Evolutionary conservation across 2,888 invertebrate species (phyloP).

Genomic region (Drosophila meridionalis): DNA sequence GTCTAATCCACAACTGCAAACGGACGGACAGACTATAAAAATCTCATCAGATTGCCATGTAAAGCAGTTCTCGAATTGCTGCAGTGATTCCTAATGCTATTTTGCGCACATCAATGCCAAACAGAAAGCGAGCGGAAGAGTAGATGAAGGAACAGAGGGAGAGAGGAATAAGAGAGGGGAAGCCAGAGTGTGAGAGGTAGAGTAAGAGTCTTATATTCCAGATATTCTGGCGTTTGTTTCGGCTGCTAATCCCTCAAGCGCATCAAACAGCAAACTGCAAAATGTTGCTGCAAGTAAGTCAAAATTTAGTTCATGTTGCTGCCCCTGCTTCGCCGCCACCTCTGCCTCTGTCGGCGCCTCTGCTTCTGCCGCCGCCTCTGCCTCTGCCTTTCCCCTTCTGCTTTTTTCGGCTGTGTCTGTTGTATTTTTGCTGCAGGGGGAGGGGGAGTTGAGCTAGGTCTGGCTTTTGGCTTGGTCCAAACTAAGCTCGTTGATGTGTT

Average conservation of each 20-base stretch:
- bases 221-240: slow-evolving; percentile 30
- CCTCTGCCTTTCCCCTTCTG: not conserved
- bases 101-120: slow-evolving; percentile 52
- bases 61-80: slow-evolving; percentile 22
- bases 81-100: slow-evolving; percentile 57
- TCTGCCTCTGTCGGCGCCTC: no score
- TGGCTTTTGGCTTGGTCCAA: slow-evolving; percentile 49
- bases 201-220: slow-evolving; percentile 7
- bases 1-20: slow-evolving; percentile 12
- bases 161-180: no score
- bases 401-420: slow-evolving; percentile 4
- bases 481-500: slow-evolving; percentile 81
- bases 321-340: not conserved
- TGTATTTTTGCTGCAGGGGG: slow-evolving; percentile 1
- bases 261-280: slow-evolving; percentile 57
- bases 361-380: not conserved
- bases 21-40: slow-evolving; percentile 14
- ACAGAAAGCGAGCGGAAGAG: not conserved
- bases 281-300: slow-evolving; percentile 63
- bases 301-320: slow-evolving; percentile 33
- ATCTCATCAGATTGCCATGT: slow-evolving; percentile 25
- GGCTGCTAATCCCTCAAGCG: slow-evolving; percentile 69
- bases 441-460: slow-evolving; percentile 7
- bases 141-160: not conserved
- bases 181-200: not conserved